Conservation (phyloP, 2,797 vertebrate species). For the Platalea minor region DNA sequence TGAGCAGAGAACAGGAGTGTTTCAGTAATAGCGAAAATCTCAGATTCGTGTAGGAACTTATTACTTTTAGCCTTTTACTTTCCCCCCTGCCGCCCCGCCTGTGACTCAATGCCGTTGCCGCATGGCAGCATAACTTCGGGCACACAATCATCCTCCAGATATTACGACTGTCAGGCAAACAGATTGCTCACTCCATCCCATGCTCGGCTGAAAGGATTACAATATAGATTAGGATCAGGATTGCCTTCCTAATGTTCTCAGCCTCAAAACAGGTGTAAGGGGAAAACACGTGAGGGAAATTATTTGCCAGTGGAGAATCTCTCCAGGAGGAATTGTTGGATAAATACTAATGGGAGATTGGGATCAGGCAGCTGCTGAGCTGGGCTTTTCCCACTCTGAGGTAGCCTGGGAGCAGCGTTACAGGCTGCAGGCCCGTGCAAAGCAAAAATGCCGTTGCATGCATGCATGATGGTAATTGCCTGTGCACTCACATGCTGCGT, state of each 20-base stretch:
- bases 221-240: conserved; percentile 48
- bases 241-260: conserved; percentile 10
- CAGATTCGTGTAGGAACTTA: background rate
- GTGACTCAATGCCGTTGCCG: background rate
- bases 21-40: background rate
- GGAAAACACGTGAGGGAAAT: conserved; percentile 23
- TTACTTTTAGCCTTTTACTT: conserved; percentile 28
- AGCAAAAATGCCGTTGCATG: background rate
- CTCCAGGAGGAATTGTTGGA: conserved; percentile 12
- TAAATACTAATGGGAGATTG: conserved; percentile 28
- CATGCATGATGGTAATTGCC: background rate
- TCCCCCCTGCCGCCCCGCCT: fast-evolving
- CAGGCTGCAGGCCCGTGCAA: background rate
- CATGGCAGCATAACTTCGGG: background rate
- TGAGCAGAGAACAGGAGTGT: background rate
- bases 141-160: background rate
- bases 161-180: background rate
- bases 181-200: conserved; percentile 1
- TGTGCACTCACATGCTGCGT: background rate
- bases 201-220: conserved; percentile 9
- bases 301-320: background rate
- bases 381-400: background rate
- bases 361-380: conserved; percentile 24
- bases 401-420: background rate
- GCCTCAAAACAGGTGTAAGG: conserved; percentile 45